Evolutionary conservation across 1,140 invertebrate species (phyloP).

Genomic region (Oscheius sp.): DNA sequence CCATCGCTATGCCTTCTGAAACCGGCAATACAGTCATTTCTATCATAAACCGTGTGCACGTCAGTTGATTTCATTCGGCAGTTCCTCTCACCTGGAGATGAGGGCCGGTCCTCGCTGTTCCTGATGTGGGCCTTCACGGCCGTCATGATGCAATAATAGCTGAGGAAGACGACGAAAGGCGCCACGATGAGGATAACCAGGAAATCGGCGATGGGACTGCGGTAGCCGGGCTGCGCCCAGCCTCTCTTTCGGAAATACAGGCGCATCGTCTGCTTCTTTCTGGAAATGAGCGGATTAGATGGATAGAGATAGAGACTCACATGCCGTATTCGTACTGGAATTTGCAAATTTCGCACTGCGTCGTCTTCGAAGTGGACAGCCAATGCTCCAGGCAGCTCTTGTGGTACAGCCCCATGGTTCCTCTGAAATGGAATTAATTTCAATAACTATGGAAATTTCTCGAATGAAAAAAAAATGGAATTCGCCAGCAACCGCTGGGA

Average conservation of each 20-base stretch:
- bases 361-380: constrained; percentile 17
- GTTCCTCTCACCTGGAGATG: background rate
- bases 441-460: background rate
- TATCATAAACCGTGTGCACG: background rate
- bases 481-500: too few relatives aligned
- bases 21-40: too few relatives aligned
- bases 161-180: constrained; percentile 9
- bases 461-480: too few relatives aligned
- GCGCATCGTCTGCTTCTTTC: constrained; percentile 11
- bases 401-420: constrained; percentile 27
- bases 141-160: constrained; percentile 5
- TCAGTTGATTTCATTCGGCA: too few relatives aligned
- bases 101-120: background rate
- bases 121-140: background rate
- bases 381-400: constrained; percentile 31
- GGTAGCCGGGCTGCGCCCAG: background rate
- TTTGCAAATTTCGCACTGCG: constrained; percentile 28
- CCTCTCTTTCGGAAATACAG: constrained; percentile 18
- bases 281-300: background rate
- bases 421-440: background rate
- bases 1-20: background rate
- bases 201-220: constrained; percentile 16
- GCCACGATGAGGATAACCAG: background rate
- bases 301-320: background rate
- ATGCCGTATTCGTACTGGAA: constrained; percentile 17